Evolutionary conservation across 2,113 vertebrate species (phyloP).

Genomic region (Strigops habroptila): DNA sequence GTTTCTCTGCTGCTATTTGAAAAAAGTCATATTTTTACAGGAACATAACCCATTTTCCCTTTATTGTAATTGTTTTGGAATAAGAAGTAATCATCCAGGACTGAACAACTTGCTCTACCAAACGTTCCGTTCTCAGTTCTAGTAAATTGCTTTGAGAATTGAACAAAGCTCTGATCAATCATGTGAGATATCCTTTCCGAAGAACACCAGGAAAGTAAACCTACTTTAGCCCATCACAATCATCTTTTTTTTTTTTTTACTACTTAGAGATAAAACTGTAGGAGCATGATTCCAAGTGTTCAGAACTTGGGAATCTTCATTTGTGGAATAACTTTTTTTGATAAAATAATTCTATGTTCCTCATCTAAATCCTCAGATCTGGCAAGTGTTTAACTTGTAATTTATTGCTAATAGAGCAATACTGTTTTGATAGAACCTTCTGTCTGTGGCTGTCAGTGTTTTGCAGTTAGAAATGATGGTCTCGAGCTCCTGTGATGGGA

Average conservation of each 20-base stretch:
- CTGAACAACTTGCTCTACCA: constrained; percentile 72
- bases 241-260: neutral
- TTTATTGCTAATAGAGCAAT: neutral
- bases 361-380: neutral
- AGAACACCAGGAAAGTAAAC: constrained; percentile 62
- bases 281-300: neutral
- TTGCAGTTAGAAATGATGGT: neutral
- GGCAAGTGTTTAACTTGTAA: neutral
- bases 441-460: accelerated
- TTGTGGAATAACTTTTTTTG: neutral
- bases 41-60: constrained; percentile 69
- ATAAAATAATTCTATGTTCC: neutral
- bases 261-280: constrained; percentile 17
- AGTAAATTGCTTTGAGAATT: constrained; percentile 80
- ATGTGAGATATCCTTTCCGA: constrained; percentile 67
- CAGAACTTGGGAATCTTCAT: neutral
- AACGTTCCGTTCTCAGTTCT: constrained; percentile 67
- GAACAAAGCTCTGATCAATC: constrained; percentile 76
- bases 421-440: neutral
- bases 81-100: constrained; percentile 78
- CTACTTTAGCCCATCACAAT: constrained; percentile 38
- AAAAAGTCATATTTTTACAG: constrained; percentile 68
- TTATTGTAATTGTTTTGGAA: constrained; percentile 76
- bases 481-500: neutral
- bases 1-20: constrained; percentile 43